A percentile compares a stretch with the other conserved stretches of the same genome.
phyloP scores from a whole-genome alignment of 1,140 invertebrate genomes.

The Leptinotarsa lineolata region DNA sequence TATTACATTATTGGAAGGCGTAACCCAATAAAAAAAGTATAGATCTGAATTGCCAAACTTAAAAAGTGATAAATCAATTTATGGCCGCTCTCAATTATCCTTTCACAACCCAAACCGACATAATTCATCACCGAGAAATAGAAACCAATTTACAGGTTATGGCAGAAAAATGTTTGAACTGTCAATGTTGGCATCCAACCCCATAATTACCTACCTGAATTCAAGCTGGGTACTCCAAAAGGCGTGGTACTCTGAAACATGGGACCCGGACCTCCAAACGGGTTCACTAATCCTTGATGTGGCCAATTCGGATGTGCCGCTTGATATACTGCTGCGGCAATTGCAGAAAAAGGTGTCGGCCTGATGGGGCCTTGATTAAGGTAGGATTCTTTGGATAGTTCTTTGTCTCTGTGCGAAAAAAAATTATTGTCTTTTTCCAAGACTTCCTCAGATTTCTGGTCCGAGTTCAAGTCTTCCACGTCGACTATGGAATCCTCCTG shows the following conservation, averaged over 20 bases:
- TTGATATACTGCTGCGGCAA: conserved; percentile 63
- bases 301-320: conserved; percentile 57
- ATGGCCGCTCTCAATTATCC: not conserved
- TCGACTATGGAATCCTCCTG: conserved; percentile 71
- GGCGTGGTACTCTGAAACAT: conserved; percentile 61
- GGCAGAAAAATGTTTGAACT: not conserved
- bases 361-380: conserved; percentile 62
- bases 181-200: conserved; percentile 12
- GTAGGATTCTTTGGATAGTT: conserved; percentile 49
- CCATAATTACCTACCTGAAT: conserved; percentile 58
- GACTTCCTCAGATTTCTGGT: conserved; percentile 48
- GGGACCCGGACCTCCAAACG: conserved; percentile 58
- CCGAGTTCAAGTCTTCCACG: conserved; percentile 68
- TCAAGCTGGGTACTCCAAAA: conserved; percentile 66
- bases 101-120: not conserved
- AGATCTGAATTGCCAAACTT: not conserved
- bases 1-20: not conserved
- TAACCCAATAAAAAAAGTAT: not conserved
- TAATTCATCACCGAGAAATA: not conserved
- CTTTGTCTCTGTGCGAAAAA: conserved; percentile 36
- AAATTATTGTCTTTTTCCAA: conserved; percentile 42
- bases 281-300: conserved; percentile 62
- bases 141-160: conserved; percentile 4
- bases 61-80: not conserved
- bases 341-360: conserved; percentile 69